A percentile compares a stretch with the other conserved stretches of the same genome.
phyloP scores from a whole-genome alignment of 2,113 vertebrate genomes.

The Xenus cinereus region DNA sequence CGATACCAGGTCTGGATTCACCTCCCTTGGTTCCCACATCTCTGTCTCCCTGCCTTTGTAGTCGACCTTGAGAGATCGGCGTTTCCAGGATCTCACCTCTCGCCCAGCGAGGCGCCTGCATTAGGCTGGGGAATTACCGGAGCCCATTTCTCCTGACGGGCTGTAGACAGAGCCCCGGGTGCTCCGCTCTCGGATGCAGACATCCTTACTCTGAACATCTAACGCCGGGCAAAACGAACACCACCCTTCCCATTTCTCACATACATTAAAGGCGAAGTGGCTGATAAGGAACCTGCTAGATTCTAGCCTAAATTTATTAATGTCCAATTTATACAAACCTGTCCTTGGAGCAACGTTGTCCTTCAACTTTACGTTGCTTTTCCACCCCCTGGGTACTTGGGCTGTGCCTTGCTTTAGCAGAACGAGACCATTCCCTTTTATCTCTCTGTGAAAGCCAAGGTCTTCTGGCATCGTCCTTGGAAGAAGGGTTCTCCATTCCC shows the following conservation, averaged over 20 bases:
- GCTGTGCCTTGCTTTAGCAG: background rate
- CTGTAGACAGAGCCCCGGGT: slow-evolving; percentile 20
- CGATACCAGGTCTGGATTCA: background rate
- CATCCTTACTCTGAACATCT: background rate
- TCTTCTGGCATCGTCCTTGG: background rate
- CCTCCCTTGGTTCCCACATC: fast-evolving
- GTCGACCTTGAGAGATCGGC: background rate
- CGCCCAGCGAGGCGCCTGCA: background rate
- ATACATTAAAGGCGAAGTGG: background rate
- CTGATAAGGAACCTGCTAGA: background rate
- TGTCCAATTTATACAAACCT: background rate
- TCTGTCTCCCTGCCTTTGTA: background rate
- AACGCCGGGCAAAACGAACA: background rate
- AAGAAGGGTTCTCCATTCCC: background rate
- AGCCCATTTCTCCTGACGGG: background rate
- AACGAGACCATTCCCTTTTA: background rate
- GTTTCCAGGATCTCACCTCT: fast-evolving
- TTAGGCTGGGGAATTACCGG: background rate
- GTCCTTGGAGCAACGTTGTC: background rate
- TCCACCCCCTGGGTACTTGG: background rate
- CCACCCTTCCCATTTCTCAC: background rate
- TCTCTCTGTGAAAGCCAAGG: background rate
- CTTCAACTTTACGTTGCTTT: background rate
- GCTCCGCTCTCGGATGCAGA: background rate
- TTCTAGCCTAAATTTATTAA: background rate